A percentile compares a stretch with the other conserved stretches of the same genome.
phyloP scores from a whole-genome alignment of 2,113 vertebrate species.

The Meriones unguiculatus region DNA sequence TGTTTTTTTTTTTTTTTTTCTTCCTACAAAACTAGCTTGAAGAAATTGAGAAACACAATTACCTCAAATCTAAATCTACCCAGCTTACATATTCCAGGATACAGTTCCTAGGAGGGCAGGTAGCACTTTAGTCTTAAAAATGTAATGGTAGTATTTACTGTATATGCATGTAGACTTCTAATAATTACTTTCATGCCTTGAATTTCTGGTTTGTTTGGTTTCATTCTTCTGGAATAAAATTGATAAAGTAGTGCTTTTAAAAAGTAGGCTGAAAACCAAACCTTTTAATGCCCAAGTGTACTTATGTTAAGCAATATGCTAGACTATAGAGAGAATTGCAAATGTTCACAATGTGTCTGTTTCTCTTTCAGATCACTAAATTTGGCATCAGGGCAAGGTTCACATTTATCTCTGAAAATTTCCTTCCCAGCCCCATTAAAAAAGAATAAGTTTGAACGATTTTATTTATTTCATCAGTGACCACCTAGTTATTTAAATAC shows the following conservation, averaged over 20 bases:
- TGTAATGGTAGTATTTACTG: not conserved
- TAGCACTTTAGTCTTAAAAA: constrained; percentile 19
- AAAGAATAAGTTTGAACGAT: not conserved
- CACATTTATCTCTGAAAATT: constrained; percentile 29
- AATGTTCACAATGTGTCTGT: not conserved
- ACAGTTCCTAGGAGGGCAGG: not conserved
- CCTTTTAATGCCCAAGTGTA: not conserved
- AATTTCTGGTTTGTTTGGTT: not conserved
- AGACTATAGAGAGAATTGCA: not conserved
- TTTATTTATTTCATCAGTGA: constrained; percentile 50
- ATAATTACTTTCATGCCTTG: not conserved
- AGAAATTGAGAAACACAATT: not conserved
- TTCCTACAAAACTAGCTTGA: not conserved
- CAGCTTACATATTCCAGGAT: not conserved
- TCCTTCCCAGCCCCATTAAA: not conserved
- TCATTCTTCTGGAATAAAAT: not conserved
- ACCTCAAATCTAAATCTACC: not conserved
- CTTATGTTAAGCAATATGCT: not conserved
- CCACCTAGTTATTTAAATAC: constrained; percentile 8
- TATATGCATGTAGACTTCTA: not conserved
- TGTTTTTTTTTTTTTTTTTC: not conserved
- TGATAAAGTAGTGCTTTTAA: not conserved
- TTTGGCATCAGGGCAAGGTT: constrained; percentile 35
- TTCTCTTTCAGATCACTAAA: constrained; percentile 53
- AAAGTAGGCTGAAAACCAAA: not conserved